Percentiles rank a stretch among this genome's conserved stretches.
Evolutionary conservation across 2,113 vertebrate genomes (phyloP).

Genomic region (Rhagologus leucostigma): DNA sequence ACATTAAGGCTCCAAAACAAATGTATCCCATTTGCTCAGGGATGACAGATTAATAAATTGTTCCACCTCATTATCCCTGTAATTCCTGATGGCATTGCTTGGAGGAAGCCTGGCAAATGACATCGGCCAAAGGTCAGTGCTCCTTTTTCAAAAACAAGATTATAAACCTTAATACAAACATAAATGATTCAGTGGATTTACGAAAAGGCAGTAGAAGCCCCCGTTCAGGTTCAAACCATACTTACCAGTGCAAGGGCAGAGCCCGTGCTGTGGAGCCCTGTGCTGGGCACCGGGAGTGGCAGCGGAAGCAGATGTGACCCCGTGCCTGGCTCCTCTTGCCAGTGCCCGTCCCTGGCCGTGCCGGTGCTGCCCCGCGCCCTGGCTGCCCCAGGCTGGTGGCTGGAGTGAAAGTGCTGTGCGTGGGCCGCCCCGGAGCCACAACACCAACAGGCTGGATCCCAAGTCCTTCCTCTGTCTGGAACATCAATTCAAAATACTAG

Average conservation of each 20-base stretch:
- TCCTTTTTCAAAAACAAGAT: background rate
- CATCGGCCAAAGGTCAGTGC: background rate
- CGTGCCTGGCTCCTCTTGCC: fast-evolving
- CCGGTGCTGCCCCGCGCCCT: background rate
- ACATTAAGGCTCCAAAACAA: slow-evolving; percentile 36
- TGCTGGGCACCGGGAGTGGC: background rate
- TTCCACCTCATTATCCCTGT: slow-evolving; percentile 28
- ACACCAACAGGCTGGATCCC: background rate
- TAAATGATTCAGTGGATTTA: background rate
- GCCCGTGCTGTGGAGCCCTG: background rate
- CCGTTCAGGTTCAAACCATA: background rate
- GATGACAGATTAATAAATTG: slow-evolving; percentile 46
- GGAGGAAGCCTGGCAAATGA: background rate
- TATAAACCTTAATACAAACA: background rate
- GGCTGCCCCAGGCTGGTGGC: background rate
- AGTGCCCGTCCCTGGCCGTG: fast-evolving
- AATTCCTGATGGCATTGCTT: background rate
- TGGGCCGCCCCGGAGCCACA: background rate
- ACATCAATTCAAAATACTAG: background rate
- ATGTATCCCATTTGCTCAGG: slow-evolving; percentile 37
- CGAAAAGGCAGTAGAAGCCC: background rate
- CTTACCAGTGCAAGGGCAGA: fast-evolving
- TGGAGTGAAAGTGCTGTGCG: background rate
- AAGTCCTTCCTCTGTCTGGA: background rate
- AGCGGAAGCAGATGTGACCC: fast-evolving